These are phyloP conservation scores for Drosophila leontia DNA, from an alignment of 1,140 invertebrate genomes.

Conservation along the genomic window DNA sequence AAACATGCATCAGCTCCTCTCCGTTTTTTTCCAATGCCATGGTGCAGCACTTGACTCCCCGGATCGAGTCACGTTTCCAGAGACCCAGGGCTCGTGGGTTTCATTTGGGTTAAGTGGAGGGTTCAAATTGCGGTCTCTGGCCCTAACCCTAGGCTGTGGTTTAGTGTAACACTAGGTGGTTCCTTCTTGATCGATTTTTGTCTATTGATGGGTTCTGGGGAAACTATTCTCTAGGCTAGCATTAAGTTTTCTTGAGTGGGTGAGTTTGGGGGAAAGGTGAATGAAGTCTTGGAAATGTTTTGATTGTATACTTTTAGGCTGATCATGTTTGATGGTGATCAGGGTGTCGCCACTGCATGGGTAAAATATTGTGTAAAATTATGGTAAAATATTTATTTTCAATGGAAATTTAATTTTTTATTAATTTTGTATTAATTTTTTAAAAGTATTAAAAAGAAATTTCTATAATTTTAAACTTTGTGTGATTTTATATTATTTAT, in stretches of 20 bases:
- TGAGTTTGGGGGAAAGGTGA: background rate
- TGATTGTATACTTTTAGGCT: background rate
- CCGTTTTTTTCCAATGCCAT: background rate
- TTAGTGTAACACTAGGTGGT: constrained; percentile 31
- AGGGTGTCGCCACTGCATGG: background rate
- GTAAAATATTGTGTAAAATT: background rate
- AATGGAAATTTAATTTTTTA: background rate
- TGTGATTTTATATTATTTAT: too few species aligned
- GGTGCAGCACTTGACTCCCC: constrained; percentile 52
- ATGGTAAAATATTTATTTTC: background rate
- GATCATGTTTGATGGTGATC: background rate
- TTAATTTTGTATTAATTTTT: background rate
- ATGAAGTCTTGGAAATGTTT: background rate
- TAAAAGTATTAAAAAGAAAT: too few species aligned
- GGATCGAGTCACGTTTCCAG: constrained; percentile 58
- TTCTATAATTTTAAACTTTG: too few species aligned
- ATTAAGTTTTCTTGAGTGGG: background rate
- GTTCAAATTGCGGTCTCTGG: constrained; percentile 29
- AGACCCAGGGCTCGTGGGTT: constrained; percentile 28
- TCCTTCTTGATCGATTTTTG: constrained; percentile 6
- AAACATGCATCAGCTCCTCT: constrained; percentile 15
- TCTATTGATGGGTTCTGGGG: background rate
- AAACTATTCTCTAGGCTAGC: background rate
- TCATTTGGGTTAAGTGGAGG: constrained; percentile 50
- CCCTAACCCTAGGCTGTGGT: constrained; percentile 32